A percentile compares a stretch with the other conserved stretches of the same genome.
phyloP scores from a whole-genome alignment of 2,888 invertebrate genomes.

The Phorcus lineatus region DNA sequence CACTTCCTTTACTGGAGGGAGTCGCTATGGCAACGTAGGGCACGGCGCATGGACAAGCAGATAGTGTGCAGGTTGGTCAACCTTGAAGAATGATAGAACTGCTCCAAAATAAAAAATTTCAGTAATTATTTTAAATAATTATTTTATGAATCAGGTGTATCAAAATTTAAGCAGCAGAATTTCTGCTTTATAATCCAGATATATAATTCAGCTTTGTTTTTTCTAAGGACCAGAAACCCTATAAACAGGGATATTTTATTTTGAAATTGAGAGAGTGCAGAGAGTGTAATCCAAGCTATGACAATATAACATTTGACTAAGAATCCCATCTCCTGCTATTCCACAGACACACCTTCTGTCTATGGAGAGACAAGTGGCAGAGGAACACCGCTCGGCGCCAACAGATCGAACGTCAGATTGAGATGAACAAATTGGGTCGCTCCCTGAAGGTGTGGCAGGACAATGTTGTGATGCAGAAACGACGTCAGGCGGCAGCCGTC shows the following conservation, averaged over 20 bases:
- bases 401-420: constrained; percentile 44
- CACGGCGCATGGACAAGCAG: constrained; percentile 45
- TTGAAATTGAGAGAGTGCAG: no score
- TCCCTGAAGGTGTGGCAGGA: constrained; percentile 53
- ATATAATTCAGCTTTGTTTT: no score
- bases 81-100: background rate
- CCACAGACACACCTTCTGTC: constrained; percentile 52
- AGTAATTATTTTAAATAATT: no score
- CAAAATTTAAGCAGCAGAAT: no score
- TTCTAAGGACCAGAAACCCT: no score
- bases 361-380: constrained; percentile 51
- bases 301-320: no score
- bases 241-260: no score
- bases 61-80: constrained; percentile 44
- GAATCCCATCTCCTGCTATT: background rate
- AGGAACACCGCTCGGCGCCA: constrained; percentile 46
- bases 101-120: no score
- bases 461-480: constrained; percentile 50
- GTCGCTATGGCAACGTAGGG: constrained; percentile 45
- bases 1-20: constrained; percentile 58
- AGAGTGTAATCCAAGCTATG: no score
- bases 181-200: background rate
- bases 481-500: constrained; percentile 51
- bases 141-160: no score
- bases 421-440: constrained; percentile 46